Evolutionary conservation across 2,888 invertebrate species (phyloP).

Genomic region (Melanophora roralis): DNA sequence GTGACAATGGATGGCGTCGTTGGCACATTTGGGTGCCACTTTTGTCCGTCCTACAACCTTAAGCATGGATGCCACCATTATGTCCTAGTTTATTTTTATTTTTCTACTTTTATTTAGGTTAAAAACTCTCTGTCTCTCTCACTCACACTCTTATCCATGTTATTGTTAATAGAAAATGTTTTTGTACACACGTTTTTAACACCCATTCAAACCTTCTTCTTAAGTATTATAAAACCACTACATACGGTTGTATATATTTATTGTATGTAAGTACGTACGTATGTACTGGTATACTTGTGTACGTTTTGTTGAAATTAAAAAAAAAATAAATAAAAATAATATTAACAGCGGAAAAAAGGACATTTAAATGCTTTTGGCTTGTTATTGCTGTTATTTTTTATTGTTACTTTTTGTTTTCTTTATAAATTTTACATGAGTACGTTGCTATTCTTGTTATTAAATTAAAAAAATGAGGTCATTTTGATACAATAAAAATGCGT

Average conservation of each 20-base stretch:
- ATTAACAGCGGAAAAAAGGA: conserved; percentile 41
- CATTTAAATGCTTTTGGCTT: conserved; percentile 43
- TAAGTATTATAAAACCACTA: too few species aligned
- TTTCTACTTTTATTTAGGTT: not conserved
- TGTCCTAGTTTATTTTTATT: conserved; percentile 12
- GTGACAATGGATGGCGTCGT: conserved; percentile 56
- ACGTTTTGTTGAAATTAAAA: not conserved
- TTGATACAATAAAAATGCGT: conserved; percentile 37
- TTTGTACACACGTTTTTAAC: not conserved
- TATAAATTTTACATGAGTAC: conserved; percentile 6
- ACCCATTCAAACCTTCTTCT: too few species aligned
- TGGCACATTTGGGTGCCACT: conserved; percentile 56
- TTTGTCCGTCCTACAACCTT: not conserved
- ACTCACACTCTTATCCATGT: not conserved
- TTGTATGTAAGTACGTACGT: too few species aligned
- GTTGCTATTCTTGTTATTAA: conserved; percentile 9
- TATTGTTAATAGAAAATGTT: conserved; percentile 7
- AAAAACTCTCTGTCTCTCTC: not conserved
- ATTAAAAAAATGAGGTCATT: conserved; percentile 52
- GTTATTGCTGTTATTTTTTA: not conserved
- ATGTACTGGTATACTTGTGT: not conserved
- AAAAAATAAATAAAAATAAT: not conserved
- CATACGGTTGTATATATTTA: too few species aligned
- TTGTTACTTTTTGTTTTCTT: not conserved
- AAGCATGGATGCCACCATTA: conserved; percentile 41